A percentile compares a stretch with the other conserved stretches of the same genome.
Conservation (phyloP, 2,113 vertebrate genomes). For the Hydrochoerus hydrochaeris region DNA sequence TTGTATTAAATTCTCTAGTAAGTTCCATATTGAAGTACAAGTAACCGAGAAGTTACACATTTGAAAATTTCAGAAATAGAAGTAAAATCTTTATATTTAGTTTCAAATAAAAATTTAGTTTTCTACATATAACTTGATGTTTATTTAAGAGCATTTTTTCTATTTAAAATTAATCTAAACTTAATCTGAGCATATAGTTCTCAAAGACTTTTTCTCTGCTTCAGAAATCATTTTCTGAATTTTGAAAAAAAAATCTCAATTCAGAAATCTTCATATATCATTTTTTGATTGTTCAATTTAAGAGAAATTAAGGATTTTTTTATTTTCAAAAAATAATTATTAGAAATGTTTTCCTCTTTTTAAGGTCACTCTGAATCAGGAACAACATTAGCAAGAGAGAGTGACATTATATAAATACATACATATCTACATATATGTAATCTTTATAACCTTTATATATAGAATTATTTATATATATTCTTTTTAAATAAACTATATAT, state of each 20-base stretch:
- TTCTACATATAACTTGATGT: background rate
- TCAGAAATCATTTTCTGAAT: conserved; percentile 47
- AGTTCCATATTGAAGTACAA: background rate
- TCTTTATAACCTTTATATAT: no score
- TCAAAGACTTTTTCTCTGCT: background rate
- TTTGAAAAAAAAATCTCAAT: background rate
- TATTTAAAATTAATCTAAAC: no score
- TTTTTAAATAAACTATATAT: no score
- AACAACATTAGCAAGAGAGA: background rate
- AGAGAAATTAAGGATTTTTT: background rate
- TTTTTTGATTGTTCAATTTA: background rate
- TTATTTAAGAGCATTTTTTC: background rate
- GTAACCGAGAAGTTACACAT: background rate
- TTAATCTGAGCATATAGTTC: background rate
- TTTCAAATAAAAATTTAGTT: background rate
- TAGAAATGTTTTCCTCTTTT: background rate
- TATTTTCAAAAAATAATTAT: background rate
- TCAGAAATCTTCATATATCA: background rate
- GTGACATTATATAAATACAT: no score
- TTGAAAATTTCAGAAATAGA: conserved; percentile 2
- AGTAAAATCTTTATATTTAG: background rate
- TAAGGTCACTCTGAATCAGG: background rate
- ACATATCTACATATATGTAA: no score
- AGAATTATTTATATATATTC: no score
- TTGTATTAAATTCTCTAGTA: background rate